Evolutionary conservation across 2,797 vertebrate genomes (phyloP), one percentile per base, ranked within the genome.

Genomic region (Ara ararauna): DNA sequence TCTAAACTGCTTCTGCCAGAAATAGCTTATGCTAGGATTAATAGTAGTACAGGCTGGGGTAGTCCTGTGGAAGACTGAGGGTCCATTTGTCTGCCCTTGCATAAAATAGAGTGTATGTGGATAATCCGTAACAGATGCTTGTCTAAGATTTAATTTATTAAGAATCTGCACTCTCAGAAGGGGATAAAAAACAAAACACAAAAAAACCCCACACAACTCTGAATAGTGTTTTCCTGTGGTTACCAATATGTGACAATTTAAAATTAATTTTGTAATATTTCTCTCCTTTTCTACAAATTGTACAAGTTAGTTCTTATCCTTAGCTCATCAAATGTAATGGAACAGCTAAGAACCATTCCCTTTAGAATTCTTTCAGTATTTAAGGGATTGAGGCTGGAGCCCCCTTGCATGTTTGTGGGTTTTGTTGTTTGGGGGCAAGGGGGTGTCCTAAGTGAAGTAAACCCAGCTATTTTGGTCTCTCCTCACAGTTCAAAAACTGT

Each of bases 71-170:
- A 82, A 85, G 85, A 64, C 26, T 34, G 13, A 42, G n/a, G 85
- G 58, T 66, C 36, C 7, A 9, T 48, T 94, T 72, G 45, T 88
- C 47, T 75, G 40, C 38, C 50, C 48, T 42, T 4, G 1, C 22
- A 34, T 72, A 81, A 53, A 91, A 48, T 26, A 44, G 48, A 67
- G 20, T 72, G 7, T 62, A 50, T 90, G 76, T 75, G 47, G 66
- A 76, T 95, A 97, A 95, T 94, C 94, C 83, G 73, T 91, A 38
- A 84, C 90, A 95, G 85, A 96, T 81, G 87, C 76, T 95, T 83
- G 68, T 54, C 53, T 81, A 86, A 85, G 66, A 64, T 78, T 62
- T 78, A 74, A 75, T 83, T 78, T 84, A 71, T 88, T 90, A 88
- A 40, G 75, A 62, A 86, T 80, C 32, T 81, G 30, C 17, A 81